Percentiles rank a stretch among this genome's conserved stretches.
These are phyloP conservation scores for Lynx canadensis DNA, from an alignment of 2,113 vertebrate species.

Conservation along the genomic window DNA sequence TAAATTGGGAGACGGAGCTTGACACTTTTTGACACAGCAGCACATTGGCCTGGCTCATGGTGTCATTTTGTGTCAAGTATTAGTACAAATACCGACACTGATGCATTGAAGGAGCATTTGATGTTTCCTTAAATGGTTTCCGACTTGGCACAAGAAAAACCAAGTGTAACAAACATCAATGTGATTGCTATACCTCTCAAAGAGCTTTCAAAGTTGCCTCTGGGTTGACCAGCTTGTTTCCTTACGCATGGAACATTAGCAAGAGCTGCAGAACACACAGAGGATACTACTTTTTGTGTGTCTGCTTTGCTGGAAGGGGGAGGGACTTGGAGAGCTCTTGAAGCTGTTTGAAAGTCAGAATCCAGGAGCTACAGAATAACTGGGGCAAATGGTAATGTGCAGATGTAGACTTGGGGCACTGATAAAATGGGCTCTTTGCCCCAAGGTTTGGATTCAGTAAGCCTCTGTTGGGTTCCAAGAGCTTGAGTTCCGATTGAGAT, in stretches of 20 bases:
- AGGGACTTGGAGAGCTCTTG: background rate
- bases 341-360: slow-evolving; percentile 13
- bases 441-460: background rate
- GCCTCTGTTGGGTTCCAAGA: background rate
- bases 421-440: slow-evolving; percentile 24
- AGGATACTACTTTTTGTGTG: background rate
- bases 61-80: background rate
- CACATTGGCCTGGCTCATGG: background rate
- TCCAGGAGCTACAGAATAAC: background rate
- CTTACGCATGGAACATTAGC: fast-evolving
- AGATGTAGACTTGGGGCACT: background rate
- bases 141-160: background rate
- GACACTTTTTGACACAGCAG: background rate
- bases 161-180: background rate
- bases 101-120: background rate
- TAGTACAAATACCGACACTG: background rate
- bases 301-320: background rate
- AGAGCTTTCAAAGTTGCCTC: background rate
- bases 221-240: background rate
- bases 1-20: background rate
- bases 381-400: background rate
- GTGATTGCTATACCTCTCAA: background rate
- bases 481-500: background rate
- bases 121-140: slow-evolving; percentile 36
- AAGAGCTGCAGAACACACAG: background rate